Conservation (phyloP, 2,113 vertebrate species). For the Hiodon tergisus region DNA sequence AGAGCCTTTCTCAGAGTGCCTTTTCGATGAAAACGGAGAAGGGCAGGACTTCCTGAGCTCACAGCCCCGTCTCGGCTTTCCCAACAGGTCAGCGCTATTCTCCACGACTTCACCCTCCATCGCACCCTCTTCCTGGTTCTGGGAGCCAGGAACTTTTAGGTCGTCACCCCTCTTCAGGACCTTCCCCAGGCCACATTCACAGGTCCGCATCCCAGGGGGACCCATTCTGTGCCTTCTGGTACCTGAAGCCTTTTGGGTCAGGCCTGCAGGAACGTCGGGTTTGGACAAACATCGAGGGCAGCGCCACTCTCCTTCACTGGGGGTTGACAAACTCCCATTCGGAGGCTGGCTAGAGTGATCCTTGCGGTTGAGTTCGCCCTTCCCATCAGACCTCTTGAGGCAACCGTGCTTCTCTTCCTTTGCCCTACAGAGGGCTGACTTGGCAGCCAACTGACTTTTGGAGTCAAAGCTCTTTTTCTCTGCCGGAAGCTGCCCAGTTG, state of each 20-base stretch:
- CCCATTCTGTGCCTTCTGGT: slow-evolving; percentile 30
- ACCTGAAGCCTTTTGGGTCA: slow-evolving; percentile 14
- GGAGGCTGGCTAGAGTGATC: slow-evolving; percentile 24
- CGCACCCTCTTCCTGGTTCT: slow-evolving; percentile 23
- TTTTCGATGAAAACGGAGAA: slow-evolving; percentile 24
- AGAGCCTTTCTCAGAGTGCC: slow-evolving; percentile 39
- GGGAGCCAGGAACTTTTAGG: background rate
- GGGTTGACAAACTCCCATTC: slow-evolving; percentile 17
- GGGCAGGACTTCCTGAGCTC: background rate
- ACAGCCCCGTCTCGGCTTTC: background rate
- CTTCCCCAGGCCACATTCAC: slow-evolving; percentile 38
- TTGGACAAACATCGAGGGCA: slow-evolving; percentile 53
- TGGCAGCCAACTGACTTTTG: background rate
- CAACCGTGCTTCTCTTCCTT: slow-evolving; percentile 39
- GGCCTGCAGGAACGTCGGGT: slow-evolving; percentile 8
- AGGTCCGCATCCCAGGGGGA: slow-evolving; percentile 33
- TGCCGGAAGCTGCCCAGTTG: slow-evolving; percentile 18
- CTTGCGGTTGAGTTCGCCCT: slow-evolving; percentile 46
- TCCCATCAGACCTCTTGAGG: slow-evolving; percentile 36
- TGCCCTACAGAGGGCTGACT: background rate
- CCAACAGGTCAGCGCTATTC: slow-evolving; percentile 30
- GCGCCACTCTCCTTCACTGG: slow-evolving; percentile 34
- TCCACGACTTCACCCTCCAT: slow-evolving; percentile 47
- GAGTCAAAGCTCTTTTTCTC: background rate
- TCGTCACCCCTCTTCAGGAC: slow-evolving; percentile 17